Evolutionary conservation across 2,113 vertebrate genomes (phyloP).

Genomic region (Anoura caudifer): DNA sequence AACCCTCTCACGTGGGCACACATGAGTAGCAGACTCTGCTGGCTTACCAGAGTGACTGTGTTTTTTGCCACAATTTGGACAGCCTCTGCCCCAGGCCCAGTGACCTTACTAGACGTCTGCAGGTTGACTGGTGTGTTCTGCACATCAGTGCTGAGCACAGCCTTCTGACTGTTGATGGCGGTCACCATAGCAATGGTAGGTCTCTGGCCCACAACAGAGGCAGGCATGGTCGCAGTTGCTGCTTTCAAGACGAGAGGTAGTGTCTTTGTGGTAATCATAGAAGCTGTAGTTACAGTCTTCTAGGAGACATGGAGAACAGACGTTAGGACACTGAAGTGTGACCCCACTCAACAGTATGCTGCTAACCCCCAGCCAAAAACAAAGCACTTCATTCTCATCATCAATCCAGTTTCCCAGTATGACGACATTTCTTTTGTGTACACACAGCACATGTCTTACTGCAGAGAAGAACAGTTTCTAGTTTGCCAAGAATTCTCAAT

Average conservation of each 20-base stretch:
- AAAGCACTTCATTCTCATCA: conserved; percentile 42
- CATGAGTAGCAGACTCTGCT: conserved; percentile 19
- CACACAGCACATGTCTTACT: conserved; percentile 13
- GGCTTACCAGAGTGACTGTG: conserved; percentile 94
- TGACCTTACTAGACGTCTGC: conserved; percentile 94
- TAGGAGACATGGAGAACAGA: conserved; percentile 82
- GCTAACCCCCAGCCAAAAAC: conserved; percentile 63
- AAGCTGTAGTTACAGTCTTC: conserved; percentile 96
- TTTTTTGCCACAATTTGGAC: conserved; percentile 96
- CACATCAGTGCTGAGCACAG: conserved; percentile 88
- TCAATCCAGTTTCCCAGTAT: conserved; percentile 45
- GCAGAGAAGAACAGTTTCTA: conserved; percentile 19
- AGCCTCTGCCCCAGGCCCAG: conserved; percentile 91
- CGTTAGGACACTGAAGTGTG: conserved; percentile 73
- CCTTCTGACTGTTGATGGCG: conserved; percentile 93
- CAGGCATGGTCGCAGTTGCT: conserved; percentile 91
- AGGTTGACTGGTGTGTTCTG: conserved; percentile 96
- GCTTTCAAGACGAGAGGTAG: conserved; percentile 99
- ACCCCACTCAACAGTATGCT: conserved; percentile 57
- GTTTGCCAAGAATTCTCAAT: conserved; percentile 5
- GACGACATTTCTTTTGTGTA: neutral
- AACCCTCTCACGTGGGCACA: conserved; percentile 43
- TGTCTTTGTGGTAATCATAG: conserved; percentile 97
- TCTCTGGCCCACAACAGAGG: conserved; percentile 92
- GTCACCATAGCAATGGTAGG: conserved; percentile 97